Evolutionary conservation across 2,888 invertebrate genomes (phyloP), one percentile per base, ranked within the genome.

Genomic region (Xestia ashworthii): DNA sequence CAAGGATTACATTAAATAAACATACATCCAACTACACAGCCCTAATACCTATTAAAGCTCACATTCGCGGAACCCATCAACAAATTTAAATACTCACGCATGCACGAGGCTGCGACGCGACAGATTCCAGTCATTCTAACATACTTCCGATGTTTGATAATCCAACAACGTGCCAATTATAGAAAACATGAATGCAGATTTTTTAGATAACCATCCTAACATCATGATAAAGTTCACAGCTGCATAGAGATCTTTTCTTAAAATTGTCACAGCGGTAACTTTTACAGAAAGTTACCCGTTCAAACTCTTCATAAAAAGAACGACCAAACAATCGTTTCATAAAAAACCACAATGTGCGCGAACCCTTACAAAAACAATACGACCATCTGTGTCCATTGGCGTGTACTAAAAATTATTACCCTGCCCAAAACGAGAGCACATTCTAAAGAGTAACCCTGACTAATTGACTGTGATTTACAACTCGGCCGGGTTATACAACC

Each of bases 401-500:
- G 74, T 82, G 83, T 82, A 89, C 86, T 88, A 83, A 86, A 88
- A 86, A 88, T 86, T 76, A 82, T 85, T 82, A 89, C 77, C 75
- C 83, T 58, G 41, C 80, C 75, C 75, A 83, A 85, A 87, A 81
- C 74, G 87, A 78, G 78, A 80, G 89, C 67, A 69, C 70, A 78
- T 71, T 75, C n/a, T 50, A 74, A 83, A 74, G 66, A 86, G 66
- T 55, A 72, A 67, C 46, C 69, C 64, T 60, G 44, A 87, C 93
- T 94, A 94, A 95, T 94, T 94, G 95, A 92, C 90, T 91, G 91
- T 94, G 94, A 95, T 95, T 95, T 95, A 95, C 93, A 94, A 93
- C 92, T 91, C 82, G 85, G 90, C 80, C 90, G 92, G 92, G 92
- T 95, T 93, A 84, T 72, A 94, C 93, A 92, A 92, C 91, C 88